These are phyloP conservation scores for Planiliza haematocheilus DNA, from an alignment of 2,113 vertebrate species.

Conservation along the genomic window DNA sequence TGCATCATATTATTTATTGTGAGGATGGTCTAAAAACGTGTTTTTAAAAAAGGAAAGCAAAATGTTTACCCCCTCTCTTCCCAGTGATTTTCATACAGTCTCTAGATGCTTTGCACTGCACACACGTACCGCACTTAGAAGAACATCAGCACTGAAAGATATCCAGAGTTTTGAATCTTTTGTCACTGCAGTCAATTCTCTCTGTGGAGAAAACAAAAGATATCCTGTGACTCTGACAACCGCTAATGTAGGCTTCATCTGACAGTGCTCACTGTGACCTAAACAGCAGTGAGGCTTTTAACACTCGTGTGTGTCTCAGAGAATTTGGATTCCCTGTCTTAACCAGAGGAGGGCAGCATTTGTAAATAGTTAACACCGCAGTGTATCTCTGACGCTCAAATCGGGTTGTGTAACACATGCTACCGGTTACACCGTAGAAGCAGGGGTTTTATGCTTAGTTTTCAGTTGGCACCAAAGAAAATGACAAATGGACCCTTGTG, in stretches of 20 bases:
- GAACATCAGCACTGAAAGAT: slow-evolving; percentile 39
- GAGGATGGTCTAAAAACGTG: too few species aligned
- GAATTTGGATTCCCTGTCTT: not conserved
- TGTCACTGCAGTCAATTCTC: slow-evolving; percentile 28
- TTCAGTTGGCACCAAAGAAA: slow-evolving; percentile 66
- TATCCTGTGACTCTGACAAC: not conserved
- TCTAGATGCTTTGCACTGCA: slow-evolving; percentile 50
- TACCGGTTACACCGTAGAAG: slow-evolving; percentile 40
- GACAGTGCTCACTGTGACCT: slow-evolving; percentile 53
- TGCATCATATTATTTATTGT: too few species aligned
- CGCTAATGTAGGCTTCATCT: slow-evolving; percentile 28
- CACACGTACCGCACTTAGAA: slow-evolving; percentile 31
- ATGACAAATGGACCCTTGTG: slow-evolving; percentile 12
- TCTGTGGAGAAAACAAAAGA: not conserved
- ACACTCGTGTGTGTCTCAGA: slow-evolving; percentile 31
- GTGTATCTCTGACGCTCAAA: slow-evolving; percentile 38
- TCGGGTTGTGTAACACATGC: slow-evolving; percentile 35
- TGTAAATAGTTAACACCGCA: slow-evolving; percentile 68
- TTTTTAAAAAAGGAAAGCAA: not conserved
- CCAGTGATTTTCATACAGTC: not conserved
- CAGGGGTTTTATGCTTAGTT: slow-evolving; percentile 54
- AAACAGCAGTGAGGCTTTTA: slow-evolving; percentile 27
- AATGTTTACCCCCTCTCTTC: not conserved
- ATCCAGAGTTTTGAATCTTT: slow-evolving; percentile 11
- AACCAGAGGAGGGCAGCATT: slow-evolving; percentile 70